Conservation (phyloP, 2,113 vertebrate genomes). For the Aspiorhynchus laticeps region DNA sequence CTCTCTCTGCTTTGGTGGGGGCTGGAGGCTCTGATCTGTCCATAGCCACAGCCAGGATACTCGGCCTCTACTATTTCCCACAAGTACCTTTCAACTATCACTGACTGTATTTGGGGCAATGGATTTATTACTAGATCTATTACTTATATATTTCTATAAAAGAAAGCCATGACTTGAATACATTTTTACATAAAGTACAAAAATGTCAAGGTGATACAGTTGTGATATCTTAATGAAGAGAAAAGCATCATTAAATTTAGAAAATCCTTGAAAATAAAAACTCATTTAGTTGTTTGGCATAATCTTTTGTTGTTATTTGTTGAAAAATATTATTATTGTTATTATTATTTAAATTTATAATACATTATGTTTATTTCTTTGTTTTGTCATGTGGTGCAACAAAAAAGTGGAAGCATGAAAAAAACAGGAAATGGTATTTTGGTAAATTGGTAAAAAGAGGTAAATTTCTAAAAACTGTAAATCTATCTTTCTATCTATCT, state of each 20-base stretch:
- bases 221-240: too few species aligned
- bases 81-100: constrained; percentile 68
- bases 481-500: too few species aligned
- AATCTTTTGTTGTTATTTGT: too few species aligned
- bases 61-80: constrained; percentile 83
- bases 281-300: not conserved
- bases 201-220: too few species aligned
- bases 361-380: too few species aligned
- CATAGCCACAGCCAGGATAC: constrained; percentile 81
- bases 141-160: not conserved
- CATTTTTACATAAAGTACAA: too few species aligned
- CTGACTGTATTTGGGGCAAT: not conserved
- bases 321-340: not conserved
- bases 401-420: too few species aligned
- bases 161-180: not conserved
- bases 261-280: not conserved
- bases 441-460: too few species aligned
- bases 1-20: constrained; percentile 79
- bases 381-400: too few species aligned
- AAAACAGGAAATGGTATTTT: too few species aligned
- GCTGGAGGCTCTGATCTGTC: constrained; percentile 82
- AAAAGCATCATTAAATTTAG: not conserved
- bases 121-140: not conserved
- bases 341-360: not conserved
- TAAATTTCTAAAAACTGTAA: too few species aligned